Conservation (phyloP, 2,797 vertebrate species). For the Hyperoplus lanceolatus region DNA sequence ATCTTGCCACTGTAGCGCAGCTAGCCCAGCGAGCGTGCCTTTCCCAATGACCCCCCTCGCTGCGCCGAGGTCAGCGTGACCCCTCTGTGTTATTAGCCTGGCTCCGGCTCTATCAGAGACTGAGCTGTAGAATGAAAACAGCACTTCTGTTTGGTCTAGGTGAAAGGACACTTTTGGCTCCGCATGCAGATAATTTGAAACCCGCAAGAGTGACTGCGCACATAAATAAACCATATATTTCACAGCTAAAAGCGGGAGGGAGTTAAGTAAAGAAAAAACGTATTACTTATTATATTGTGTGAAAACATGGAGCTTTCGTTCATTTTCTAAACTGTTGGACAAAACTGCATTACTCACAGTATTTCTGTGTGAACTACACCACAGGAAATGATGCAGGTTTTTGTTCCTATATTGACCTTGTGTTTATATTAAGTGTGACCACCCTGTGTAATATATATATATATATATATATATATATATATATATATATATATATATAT, state of each 20-base stretch:
- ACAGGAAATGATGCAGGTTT: conserved; percentile 55
- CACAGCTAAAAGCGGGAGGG: conserved; percentile 43
- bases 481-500: neutral
- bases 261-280: conserved; percentile 48
- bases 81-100: conserved; percentile 72
- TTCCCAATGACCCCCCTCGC: conserved; percentile 60
- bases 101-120: conserved; percentile 69
- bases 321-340: conserved; percentile 42
- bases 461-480: neutral
- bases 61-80: conserved; percentile 67
- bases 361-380: conserved; percentile 36
- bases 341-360: conserved; percentile 18
- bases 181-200: conserved; percentile 49
- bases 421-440: conserved; percentile 41
- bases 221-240: conserved; percentile 72
- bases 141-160: conserved; percentile 78
- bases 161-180: conserved; percentile 58
- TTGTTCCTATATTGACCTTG: conserved; percentile 16
- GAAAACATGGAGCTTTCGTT: conserved; percentile 45
- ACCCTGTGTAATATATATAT: conserved; percentile 1
- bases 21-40: conserved; percentile 36
- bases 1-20: conserved; percentile 61
- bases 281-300: conserved; percentile 53
- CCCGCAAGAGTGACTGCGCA: conserved; percentile 51
- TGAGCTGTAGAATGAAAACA: conserved; percentile 77